Evolutionary conservation across 2,113 vertebrate genomes (phyloP).

Genomic region (Lepus americanus): DNA sequence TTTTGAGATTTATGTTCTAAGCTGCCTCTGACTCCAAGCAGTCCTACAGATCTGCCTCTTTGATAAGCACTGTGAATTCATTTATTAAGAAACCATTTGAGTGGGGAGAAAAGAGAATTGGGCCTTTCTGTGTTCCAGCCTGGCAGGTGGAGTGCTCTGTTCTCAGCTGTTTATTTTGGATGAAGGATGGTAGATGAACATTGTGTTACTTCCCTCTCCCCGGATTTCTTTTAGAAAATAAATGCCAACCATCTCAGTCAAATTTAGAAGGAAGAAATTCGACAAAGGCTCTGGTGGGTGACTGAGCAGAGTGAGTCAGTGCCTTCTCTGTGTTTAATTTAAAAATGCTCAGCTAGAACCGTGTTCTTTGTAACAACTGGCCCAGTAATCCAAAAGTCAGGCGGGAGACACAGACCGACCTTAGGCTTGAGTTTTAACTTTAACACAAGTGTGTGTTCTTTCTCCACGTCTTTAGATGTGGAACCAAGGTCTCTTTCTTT

Average conservation of each 20-base stretch:
- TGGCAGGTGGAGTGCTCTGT: neutral
- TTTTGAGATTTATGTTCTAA: neutral
- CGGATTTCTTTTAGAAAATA: conserved; percentile 56
- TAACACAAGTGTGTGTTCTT: neutral
- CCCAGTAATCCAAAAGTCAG: neutral
- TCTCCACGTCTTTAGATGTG: neutral
- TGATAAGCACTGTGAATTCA: neutral
- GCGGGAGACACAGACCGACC: neutral
- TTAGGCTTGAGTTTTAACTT: conserved; percentile 51
- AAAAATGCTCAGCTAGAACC: neutral
- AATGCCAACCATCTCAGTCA: conserved; percentile 43
- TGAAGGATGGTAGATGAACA: conserved; percentile 43
- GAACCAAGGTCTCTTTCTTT: neutral
- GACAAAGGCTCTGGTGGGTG: neutral
- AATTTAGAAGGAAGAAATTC: conserved; percentile 51
- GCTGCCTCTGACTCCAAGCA: neutral
- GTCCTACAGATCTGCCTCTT: neutral
- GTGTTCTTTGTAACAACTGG: neutral
- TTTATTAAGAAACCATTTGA: conserved; percentile 22
- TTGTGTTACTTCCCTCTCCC: conserved; percentile 41
- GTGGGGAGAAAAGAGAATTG: neutral
- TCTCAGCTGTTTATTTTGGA: conserved; percentile 52
- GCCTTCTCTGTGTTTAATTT: neutral
- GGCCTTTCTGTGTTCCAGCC: neutral
- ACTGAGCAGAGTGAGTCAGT: neutral